phyloP scores from a whole-genome alignment of 2,888 invertebrate species.

The Parelbella ahira region DNA sequence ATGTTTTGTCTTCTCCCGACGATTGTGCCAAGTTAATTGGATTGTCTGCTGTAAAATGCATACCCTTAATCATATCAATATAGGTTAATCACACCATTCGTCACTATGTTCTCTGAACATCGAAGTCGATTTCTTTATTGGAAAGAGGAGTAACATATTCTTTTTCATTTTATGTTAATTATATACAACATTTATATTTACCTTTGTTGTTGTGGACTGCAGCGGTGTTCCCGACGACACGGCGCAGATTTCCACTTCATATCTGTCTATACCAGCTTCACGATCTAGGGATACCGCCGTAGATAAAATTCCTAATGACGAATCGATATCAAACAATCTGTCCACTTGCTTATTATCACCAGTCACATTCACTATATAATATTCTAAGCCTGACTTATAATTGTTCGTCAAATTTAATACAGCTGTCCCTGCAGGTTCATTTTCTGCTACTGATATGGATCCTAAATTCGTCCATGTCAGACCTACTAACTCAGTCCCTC shows the following conservation, averaged over 20 bases:
- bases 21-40: constrained; percentile 71
- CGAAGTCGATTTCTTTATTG: too few species aligned
- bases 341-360: constrained; percentile 88
- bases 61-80: constrained; percentile 29
- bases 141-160: too few species aligned
- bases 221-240: constrained; percentile 87
- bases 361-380: constrained; percentile 94
- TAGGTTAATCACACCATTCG: constrained; percentile 16
- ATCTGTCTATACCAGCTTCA: constrained; percentile 89
- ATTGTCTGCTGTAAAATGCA: constrained; percentile 42
- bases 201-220: constrained; percentile 91
- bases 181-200: constrained; percentile 58
- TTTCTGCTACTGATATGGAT: constrained; percentile 91
- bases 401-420: constrained; percentile 90
- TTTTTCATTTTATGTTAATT: neutral
- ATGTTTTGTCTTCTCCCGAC: constrained; percentile 69
- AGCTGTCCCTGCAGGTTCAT: constrained; percentile 92
- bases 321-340: constrained; percentile 94
- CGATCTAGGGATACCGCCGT: constrained; percentile 91
- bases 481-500: constrained; percentile 79
- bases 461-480: constrained; percentile 84
- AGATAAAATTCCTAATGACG: constrained; percentile 91
- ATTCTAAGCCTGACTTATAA: constrained; percentile 86
- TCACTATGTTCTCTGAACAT: too few species aligned
- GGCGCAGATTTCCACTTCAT: constrained; percentile 92